Percentiles rank a stretch among this genome's conserved stretches.
Conservation (phyloP, 2,888 invertebrate genomes). For the Drosophila quasianomalipes region DNA sequence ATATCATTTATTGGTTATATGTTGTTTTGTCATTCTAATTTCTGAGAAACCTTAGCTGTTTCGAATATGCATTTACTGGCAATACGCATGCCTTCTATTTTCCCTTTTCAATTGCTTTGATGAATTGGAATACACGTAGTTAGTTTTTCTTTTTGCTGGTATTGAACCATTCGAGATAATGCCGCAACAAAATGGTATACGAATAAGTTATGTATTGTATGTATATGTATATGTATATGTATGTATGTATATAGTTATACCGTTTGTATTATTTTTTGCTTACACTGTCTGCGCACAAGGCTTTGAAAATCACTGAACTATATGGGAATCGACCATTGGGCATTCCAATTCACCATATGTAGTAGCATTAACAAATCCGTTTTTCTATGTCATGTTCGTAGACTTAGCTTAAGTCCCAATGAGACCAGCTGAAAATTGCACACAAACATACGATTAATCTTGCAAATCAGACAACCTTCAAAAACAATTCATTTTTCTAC, state of each 20-base stretch:
- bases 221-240: slow-evolving; percentile 25
- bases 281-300: slow-evolving; percentile 33
- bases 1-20: slow-evolving; percentile 51
- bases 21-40: slow-evolving; percentile 22
- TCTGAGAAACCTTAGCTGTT: slow-evolving; percentile 79
- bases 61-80: slow-evolving; percentile 67
- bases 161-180: slow-evolving; percentile 53
- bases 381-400: slow-evolving; percentile 27
- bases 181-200: slow-evolving; percentile 54
- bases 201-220: slow-evolving; percentile 27
- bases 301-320: slow-evolving; percentile 22
- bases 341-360: slow-evolving; percentile 19
- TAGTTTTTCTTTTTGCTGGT: slow-evolving; percentile 46
- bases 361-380: slow-evolving; percentile 28
- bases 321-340: slow-evolving; percentile 11
- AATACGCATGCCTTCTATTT: slow-evolving; percentile 49
- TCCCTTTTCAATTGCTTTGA: slow-evolving; percentile 75
- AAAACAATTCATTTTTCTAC: background rate
- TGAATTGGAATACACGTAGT: slow-evolving; percentile 79
- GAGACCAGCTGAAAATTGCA: slow-evolving; percentile 20
- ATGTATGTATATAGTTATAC: slow-evolving; percentile 33
- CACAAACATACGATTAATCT: slow-evolving; percentile 1
- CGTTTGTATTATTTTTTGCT: slow-evolving; percentile 19
- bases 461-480: background rate
- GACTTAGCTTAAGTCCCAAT: slow-evolving; percentile 27